Base-by-base conservation (phyloP, 2,797 vertebrate genomes). In the Semotilus atromaculatus region DNA sequence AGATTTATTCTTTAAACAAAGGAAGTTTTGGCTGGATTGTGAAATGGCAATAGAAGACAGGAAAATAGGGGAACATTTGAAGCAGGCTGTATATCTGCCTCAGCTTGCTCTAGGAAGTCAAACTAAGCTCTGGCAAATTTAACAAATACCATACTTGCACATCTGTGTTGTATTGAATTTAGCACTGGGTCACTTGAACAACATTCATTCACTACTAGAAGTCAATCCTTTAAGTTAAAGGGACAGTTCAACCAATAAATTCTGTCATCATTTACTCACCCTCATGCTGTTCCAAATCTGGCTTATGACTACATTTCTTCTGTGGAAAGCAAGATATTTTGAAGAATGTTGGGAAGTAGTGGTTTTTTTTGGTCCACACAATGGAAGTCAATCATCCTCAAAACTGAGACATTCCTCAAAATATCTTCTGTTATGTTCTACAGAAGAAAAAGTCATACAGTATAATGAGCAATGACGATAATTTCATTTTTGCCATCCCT, bases 1-100 rank as follows among this genome's bases (percentile, higher is more conserved):
- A 62, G 67, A 79, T 80, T 80, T 64, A 85, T 80, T 80, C 77
- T 73, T 78, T 80, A 80, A 73, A 85, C 83, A 85, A 85, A 72
- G 70, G 58, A 71, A 62, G 43, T 55, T 80, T 79, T 70, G 83
- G 64, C 82, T 70, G 66, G 74, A 68, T 58, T 45, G 18, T 19
- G 26, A 48, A 81, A 81, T 68, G 79, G 48, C 16, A 81, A 70
- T 43, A 23, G 74, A 81, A 68, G 68, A 82, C 80, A 72, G 75
- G 29, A 34, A 58, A 76, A 58, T 81, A 31, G 7, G 36, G 8
- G 21, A 60, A 60, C 14, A 71, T 45, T 75, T 58, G 51, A 60
- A 78, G 51, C 13, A 26, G 43, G 66, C 26, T 45, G 64, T 83
- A 68, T 36, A 84, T 84, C 75, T 71, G 48, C 66, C 26, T 62